These are phyloP conservation scores for Cinara cedri DNA, from an alignment of 2,888 invertebrate species.

Conservation along the genomic window DNA sequence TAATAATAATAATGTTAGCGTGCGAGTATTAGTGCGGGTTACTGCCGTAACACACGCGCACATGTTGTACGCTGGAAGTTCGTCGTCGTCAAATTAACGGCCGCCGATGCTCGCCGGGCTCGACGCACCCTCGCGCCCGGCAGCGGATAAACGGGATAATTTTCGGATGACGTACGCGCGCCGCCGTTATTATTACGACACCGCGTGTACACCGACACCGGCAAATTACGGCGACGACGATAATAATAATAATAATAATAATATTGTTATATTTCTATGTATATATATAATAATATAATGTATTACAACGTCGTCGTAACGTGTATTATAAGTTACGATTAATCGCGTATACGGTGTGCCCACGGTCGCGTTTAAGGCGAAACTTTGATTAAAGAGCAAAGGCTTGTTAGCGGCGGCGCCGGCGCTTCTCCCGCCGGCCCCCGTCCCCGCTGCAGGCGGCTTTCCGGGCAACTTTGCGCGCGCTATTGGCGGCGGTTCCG, in stretches of 20 bases:
- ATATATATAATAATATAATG: neutral
- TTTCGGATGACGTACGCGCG: neutral
- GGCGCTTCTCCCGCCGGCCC: neutral
- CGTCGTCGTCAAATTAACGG: neutral
- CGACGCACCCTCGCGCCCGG: too few relatives aligned
- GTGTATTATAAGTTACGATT: conserved; percentile 15
- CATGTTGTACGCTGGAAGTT: neutral
- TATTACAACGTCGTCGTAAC: neutral
- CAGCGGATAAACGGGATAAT: neutral
- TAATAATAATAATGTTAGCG: too few relatives aligned
- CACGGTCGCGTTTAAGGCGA: conserved; percentile 28
- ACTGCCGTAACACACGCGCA: too few relatives aligned
- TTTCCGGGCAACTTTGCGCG: conserved; percentile 6
- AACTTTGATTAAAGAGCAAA: conserved; percentile 56
- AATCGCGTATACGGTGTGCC: conserved; percentile 26
- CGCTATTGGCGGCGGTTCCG: conserved; percentile 2
- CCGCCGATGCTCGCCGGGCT: too few relatives aligned
- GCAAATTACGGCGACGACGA: neutral
- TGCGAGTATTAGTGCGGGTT: too few relatives aligned
- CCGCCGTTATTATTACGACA: neutral
- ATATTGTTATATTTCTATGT: neutral
- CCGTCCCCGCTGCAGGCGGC: neutral
- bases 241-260: neutral
- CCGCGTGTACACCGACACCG: neutral
- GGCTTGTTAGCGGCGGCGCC: conserved; percentile 21